Evolutionary conservation across 2,888 invertebrate genomes (phyloP).

Genomic region (Aspidapion aeneum): DNA sequence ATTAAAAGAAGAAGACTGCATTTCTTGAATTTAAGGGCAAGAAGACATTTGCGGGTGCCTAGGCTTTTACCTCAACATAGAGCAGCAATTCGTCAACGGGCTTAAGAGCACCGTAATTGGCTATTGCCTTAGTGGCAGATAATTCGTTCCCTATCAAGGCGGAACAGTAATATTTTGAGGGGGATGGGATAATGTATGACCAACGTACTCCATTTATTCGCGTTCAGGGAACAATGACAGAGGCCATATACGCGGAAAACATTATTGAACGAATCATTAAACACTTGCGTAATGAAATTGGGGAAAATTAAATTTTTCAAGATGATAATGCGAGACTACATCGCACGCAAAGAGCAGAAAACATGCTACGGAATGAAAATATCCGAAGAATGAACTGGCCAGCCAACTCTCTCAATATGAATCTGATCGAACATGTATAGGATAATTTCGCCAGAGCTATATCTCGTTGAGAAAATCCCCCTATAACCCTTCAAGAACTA

Average conservation of each 20-base stretch:
- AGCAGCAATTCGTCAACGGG: no score
- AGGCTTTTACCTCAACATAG: no score
- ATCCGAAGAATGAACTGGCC: slow-evolving; percentile 16
- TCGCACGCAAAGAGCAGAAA: slow-evolving; percentile 12
- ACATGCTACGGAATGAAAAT: slow-evolving; percentile 11
- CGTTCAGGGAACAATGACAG: background rate
- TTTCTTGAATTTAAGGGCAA: no score
- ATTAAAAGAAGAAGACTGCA: no score
- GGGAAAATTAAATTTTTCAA: slow-evolving; percentile 9
- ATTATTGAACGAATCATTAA: slow-evolving; percentile 15
- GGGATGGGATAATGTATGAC: background rate
- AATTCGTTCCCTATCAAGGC: background rate
- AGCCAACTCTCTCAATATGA: slow-evolving; percentile 12
- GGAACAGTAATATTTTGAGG: background rate
- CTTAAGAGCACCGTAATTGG: background rate
- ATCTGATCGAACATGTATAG: slow-evolving; percentile 8
- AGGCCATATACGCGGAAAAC: slow-evolving; percentile 7
- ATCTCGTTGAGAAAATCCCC: background rate
- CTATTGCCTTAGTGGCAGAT: background rate
- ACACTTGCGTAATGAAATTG: slow-evolving; percentile 10
- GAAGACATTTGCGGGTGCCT: no score
- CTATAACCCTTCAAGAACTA: background rate
- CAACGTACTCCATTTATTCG: background rate
- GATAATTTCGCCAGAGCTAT: background rate
- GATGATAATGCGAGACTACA: slow-evolving; percentile 12